Evolutionary conservation across 1,140 invertebrate genomes (phyloP).

Genomic region (Drosophila lowei): DNA sequence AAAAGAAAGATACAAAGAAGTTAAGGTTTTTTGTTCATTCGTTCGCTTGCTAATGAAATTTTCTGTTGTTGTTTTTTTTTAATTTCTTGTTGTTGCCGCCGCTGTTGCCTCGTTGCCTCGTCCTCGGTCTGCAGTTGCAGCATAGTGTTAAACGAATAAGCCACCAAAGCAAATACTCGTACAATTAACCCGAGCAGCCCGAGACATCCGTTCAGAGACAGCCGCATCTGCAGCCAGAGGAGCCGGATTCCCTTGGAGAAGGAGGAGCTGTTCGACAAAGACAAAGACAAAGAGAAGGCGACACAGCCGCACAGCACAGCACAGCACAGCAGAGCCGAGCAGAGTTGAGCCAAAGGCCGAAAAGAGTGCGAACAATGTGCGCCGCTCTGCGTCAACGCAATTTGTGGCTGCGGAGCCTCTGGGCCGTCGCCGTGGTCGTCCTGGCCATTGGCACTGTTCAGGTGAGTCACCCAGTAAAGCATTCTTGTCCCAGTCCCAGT

Average conservation of each 20-base stretch:
- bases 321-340: neutral
- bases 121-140: conserved; percentile 22
- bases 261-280: neutral
- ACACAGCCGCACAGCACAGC: too few relatives aligned
- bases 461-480: conserved; percentile 63
- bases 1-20: conserved; percentile 6
- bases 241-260: conserved; percentile 5
- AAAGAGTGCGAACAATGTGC: conserved; percentile 65
- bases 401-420: conserved; percentile 76
- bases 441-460: conserved; percentile 70
- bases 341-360: conserved; percentile 18
- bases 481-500: conserved; percentile 4
- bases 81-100: conserved; percentile 29
- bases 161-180: conserved; percentile 29
- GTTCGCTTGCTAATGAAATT: conserved; percentile 30
- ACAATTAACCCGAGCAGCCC: conserved; percentile 21
- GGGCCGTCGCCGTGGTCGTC: conserved; percentile 46
- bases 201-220: too few relatives aligned
- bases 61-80: conserved; percentile 27
- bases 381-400: conserved; percentile 67
- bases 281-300: neutral
- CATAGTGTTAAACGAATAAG: conserved; percentile 51
- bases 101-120: too few relatives aligned
- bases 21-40: too few relatives aligned
- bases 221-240: neutral